Base-by-base conservation (phyloP, 2,888 invertebrate species). In the Agrochola macilenta region DNA sequence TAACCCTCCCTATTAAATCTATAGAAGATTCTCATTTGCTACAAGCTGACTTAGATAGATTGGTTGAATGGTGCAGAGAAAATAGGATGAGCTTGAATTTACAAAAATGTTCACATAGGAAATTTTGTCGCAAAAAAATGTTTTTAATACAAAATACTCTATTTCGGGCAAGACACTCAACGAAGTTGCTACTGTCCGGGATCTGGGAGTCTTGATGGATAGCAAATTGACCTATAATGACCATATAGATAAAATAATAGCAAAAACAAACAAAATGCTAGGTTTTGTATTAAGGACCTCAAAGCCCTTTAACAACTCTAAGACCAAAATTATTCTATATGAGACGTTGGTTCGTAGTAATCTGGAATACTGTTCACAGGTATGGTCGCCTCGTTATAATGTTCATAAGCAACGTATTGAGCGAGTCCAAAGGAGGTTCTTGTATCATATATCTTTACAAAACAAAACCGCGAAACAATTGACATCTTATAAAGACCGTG, bases 381-480 rank as follows among this genome's bases (percentile, higher is more conserved):
- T 30, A 30, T 30, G 60, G 30, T 60, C 60, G 30, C 60, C 30
- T 20, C 30, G 9, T 17, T 60, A 60, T 60, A 60, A 60, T 5
- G 12, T 57, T 57, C 23, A n/a, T 57, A 57, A n/a, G 20, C 23
- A 57, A 57, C n/a, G n/a, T 12, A 57, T 57, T n/a, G 5, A 57
- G n/a, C 57, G 57, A 57, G n/a, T 57, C 57, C 57, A 57, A 57
- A 57, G n/a, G 57, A 57, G 57, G 57, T 57, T 57, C 12, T n/a
- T 57, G 57, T 57, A 46, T 46, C 4, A 46, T 14, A 14, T 46
- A 46, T 14, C 4, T 2, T 46, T 46, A 46, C 46, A 46, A 46
- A 14, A 43, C 43, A 9, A n/a, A n/a, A n/a, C n/a, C n/a, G n/a
- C n/a, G n/a, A n/a, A n/a, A n/a, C n/a, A n/a, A n/a, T n/a, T n/a